phyloP scores from a whole-genome alignment of 2,797 vertebrate species.

The Crocidura indochinensis region DNA sequence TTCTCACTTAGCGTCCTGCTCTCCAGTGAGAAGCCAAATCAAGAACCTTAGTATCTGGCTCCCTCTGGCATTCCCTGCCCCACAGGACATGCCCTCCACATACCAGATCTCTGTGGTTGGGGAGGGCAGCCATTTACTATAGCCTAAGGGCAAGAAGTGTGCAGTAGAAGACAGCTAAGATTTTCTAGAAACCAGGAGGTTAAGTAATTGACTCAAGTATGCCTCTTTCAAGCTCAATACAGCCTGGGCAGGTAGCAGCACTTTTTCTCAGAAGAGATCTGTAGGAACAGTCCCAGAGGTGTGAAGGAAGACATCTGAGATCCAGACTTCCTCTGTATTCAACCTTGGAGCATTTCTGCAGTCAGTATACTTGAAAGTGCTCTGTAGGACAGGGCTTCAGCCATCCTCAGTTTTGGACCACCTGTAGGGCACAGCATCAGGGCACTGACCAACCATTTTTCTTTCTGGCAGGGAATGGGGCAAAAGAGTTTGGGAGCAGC shows the following conservation, averaged over 20 bases:
- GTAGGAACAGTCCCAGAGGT: neutral
- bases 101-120: conserved; percentile 6
- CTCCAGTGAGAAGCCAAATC: neutral
- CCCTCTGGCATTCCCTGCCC: neutral
- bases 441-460: no score
- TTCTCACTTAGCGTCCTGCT: neutral
- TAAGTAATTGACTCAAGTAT: conserved; percentile 4
- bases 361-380: no score
- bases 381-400: neutral
- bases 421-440: rapidly evolving
- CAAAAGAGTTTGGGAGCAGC: neutral
- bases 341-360: neutral
- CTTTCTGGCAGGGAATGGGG: neutral
- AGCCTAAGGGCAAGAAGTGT: neutral
- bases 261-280: neutral
- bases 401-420: neutral
- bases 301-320: neutral
- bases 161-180: conserved; percentile 6
- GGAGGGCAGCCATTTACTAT: neutral
- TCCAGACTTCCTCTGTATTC: neutral
- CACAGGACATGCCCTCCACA: neutral
- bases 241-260: neutral
- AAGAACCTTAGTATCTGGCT: neutral
- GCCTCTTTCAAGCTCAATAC: neutral
- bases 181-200: conserved; percentile 33